Base-by-base conservation (phyloP, 2,797 vertebrate species). In the Pseudochirops cupreus region DNA sequence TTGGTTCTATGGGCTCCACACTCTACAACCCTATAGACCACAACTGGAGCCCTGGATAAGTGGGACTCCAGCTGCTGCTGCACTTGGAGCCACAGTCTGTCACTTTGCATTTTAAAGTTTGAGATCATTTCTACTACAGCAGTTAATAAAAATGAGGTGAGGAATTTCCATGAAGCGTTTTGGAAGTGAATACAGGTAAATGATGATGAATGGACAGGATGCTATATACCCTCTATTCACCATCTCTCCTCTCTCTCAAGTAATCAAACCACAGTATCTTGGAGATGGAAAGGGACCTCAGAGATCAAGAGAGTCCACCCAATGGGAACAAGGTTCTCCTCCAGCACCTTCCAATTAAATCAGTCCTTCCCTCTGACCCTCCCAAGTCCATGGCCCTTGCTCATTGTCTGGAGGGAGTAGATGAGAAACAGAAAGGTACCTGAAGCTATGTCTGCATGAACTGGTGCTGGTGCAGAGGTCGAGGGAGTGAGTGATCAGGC, bases 101-200 rank as follows among this genome's bases (percentile, higher is more conserved):
- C 74, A 87, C 24, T 87, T 1, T 26, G 39, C 39, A 87, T 87
- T 26, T 87, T 26, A 26, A 87, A 87, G 39, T 11, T 50, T 0
- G 21, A 46, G 74, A 50, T 24, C 21, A 87, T 50, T 87, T 50
- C 39, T 26, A 50, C 18, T 26, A 29, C 12, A 50, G 11, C 14
- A 50, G 56, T 31, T 16, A 95, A 92, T 55, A 93, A 96, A 96
- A 96, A 39, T 33, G 53, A 59, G 26, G 55, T 9, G 39, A 94
- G 58, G 62, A 11, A 59, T 91, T 97, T 94, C 93, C 90, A 74
- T 53, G 56, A 95, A 94, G 92, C 93, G 95, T 33, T 95, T 93
- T 95, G 3, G 12, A 95, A 96, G 74, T 94, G 53, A 91, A 56
- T 87, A 24, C 9, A 93, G 57, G 94, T 93, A 58, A 59, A 11